Percentiles rank a stretch among this genome's conserved stretches.
Evolutionary conservation across 1,140 invertebrate species (phyloP).

Genomic region (Cardiocondyla obscurior): DNA sequence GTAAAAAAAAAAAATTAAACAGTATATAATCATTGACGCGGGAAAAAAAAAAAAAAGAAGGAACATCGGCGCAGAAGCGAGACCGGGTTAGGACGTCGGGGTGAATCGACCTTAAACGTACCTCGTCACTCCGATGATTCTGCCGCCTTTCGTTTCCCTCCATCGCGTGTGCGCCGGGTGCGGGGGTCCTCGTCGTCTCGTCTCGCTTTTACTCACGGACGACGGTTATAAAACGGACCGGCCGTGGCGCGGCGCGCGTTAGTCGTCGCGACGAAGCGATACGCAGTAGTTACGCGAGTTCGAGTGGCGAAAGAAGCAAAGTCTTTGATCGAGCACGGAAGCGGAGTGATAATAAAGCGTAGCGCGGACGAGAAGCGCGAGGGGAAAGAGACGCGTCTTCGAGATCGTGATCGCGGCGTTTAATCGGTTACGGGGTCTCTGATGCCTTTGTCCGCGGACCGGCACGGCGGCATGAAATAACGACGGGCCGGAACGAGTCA

Average conservation of each 20-base stretch:
- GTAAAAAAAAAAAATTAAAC: too few species aligned
- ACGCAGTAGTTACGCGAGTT: neutral
- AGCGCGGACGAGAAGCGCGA: neutral
- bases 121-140: too few species aligned
- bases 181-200: neutral
- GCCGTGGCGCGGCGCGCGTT: conserved; percentile 31
- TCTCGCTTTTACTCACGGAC: neutral
- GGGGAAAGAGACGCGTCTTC: conserved; percentile 17
- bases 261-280: conserved; percentile 12
- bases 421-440: neutral
- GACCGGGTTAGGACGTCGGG: too few species aligned
- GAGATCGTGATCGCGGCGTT: neutral
- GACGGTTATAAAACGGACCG: conserved; percentile 57
- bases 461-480: conserved; percentile 78
- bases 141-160: too few species aligned
- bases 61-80: too few species aligned
- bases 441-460: neutral
- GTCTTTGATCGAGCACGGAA: neutral
- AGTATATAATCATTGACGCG: too few species aligned
- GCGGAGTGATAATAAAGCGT: conserved; percentile 8
- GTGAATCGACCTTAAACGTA: too few species aligned
- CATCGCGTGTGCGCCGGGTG: too few species aligned
- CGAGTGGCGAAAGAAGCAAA: neutral
- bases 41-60: too few species aligned
- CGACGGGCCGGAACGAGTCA: conserved; percentile 66